Evolutionary conservation across 2,113 vertebrate species (phyloP), one percentile per base, ranked within the genome.

Genomic region (Chrysemys picta): DNA sequence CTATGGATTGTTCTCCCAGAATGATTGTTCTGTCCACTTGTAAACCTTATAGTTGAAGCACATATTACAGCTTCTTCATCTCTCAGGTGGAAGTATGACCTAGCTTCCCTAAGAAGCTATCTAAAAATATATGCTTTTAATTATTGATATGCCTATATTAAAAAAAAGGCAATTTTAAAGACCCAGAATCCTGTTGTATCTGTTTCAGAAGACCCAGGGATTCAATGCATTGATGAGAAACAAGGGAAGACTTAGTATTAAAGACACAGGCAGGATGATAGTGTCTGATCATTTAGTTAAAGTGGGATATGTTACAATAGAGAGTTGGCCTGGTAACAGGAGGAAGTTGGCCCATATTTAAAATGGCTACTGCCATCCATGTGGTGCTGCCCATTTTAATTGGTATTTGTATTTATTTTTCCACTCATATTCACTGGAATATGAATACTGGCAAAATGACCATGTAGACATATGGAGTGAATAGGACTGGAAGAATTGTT

Each of bases 81-180:
- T 50, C 11, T 89, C 14, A 9, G 5, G 11, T 57, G 31, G 8
- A 38, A n/a, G 21, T 12, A 53, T 81, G 50, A 35, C 10, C 31
- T 82, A 89, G 19, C 92, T 85, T 27, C 84, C 80, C 3, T 88
- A 54, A 54, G 7, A 81, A 47, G 6, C 9, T 1, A 10, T 79
- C 59, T 31, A 8, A 27, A 38, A 38, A 59, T 80, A 53, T 82
- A 88, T 56, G 12, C 10, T 83, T 53, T 56, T 35, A 65, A 13
- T 1, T 5, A 85, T 89, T 52, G 21, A 11, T 83, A 76, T 50
- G 21, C 4, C 87, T 80, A 16, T 82, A 35, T 89, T 96, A 72
- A 85, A 78, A 92, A 91, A 19, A 54, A 12, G 72, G 72, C 38
- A 72, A 54, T 19, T 85, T 27, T 82, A 65, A 92, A 88, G 65